Conservation (phyloP, 2,113 vertebrate species). For the Pontoporia blainvillei region DNA sequence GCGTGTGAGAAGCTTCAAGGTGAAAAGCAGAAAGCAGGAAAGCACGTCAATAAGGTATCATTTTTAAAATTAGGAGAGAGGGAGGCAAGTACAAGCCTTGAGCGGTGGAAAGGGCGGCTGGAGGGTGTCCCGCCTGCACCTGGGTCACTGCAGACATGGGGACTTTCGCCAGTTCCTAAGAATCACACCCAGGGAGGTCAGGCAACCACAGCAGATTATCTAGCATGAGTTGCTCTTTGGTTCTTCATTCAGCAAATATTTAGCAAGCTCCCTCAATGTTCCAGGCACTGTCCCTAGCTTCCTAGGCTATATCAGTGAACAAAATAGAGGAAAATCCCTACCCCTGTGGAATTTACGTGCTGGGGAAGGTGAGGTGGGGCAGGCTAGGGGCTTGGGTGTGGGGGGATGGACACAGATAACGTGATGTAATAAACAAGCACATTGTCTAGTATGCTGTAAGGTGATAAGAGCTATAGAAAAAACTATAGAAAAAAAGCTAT, state of each 20-base stretch:
- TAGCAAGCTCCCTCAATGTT: neutral
- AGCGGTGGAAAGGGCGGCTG: neutral
- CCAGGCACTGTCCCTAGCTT: neutral
- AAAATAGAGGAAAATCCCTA: neutral
- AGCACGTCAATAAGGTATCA: neutral
- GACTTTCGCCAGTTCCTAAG: neutral
- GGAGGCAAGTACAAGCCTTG: neutral
- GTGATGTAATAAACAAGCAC: neutral
- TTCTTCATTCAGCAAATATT: constrained; percentile 13
- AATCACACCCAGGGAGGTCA: neutral
- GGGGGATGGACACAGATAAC: neutral
- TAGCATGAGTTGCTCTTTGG: neutral
- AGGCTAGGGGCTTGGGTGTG: neutral
- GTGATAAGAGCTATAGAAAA: neutral
- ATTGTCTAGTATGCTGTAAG: neutral
- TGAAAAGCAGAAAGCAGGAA: neutral
- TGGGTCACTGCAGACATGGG: neutral
- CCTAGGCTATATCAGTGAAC: neutral
- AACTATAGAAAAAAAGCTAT: neutral
- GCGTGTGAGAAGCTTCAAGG: neutral
- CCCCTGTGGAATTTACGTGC: neutral
- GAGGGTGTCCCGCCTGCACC: neutral
- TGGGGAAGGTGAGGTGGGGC: neutral
- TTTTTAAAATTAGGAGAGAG: neutral
- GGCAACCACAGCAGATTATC: neutral